A percentile compares a stretch with the other conserved stretches of the same genome.
Conservation (phyloP, 2,797 vertebrate genomes). For the Arnoldichthys spilopterus region DNA sequence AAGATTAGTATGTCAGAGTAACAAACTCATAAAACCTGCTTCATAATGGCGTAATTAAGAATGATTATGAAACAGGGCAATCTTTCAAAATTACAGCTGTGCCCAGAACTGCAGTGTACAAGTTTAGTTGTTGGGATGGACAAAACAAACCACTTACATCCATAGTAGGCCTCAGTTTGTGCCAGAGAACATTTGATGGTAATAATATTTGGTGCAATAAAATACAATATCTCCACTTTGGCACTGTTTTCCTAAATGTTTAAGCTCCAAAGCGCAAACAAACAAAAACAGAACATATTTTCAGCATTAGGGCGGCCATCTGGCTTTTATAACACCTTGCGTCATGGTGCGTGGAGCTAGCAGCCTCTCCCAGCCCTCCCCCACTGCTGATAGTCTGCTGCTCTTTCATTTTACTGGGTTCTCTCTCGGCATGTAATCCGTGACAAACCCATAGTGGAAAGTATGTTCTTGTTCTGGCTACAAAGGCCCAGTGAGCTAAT, state of each 20-base stretch:
- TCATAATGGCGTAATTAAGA: conserved; percentile 19
- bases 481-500: conserved; percentile 62
- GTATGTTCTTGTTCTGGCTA: conserved; percentile 59
- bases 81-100: background rate
- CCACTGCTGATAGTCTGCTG: conserved; percentile 47
- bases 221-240: conserved; percentile 52
- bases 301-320: conserved; percentile 65
- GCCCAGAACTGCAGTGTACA: background rate
- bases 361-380: conserved; percentile 43
- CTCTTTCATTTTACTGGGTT: conserved; percentile 56
- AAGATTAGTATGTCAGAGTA: background rate
- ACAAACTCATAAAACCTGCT: background rate
- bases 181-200: conserved; percentile 53
- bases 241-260: conserved; percentile 67
- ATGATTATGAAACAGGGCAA: background rate
- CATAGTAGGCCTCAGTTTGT: conserved; percentile 41
- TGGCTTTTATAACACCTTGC: conserved; percentile 70
- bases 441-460: conserved; percentile 55
- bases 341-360: conserved; percentile 62
- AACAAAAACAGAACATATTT: conserved; percentile 67
- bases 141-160: conserved; percentile 40
- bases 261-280: conserved; percentile 70
- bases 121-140: conserved; percentile 7
- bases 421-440: conserved; percentile 53
- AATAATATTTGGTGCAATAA: conserved; percentile 44